A percentile compares a stretch with the other conserved stretches of the same genome.
These are phyloP conservation scores for Poecilia wingei DNA, from an alignment of 2,797 vertebrate genomes.

Conservation along the genomic window DNA sequence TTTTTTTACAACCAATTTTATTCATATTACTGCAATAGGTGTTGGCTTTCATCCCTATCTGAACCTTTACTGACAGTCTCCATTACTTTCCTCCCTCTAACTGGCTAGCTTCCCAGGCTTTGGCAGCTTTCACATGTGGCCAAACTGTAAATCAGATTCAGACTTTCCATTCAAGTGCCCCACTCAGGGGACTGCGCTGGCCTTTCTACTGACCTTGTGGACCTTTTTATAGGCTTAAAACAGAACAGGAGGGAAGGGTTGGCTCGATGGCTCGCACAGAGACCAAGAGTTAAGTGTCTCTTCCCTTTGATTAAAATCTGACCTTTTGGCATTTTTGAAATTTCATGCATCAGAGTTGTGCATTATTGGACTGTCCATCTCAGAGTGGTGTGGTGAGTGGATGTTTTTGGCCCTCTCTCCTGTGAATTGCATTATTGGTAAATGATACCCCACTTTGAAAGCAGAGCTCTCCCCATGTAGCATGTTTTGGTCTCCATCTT, in stretches of 20 bases:
- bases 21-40: conserved; percentile 13
- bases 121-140: conserved; percentile 75
- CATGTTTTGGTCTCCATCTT: conserved; percentile 58
- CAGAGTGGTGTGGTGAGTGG: conserved; percentile 7
- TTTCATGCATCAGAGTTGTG: conserved; percentile 48
- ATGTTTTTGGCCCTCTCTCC: conserved; percentile 26
- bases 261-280: conserved; percentile 58
- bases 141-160: conserved; percentile 79
- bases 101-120: conserved; percentile 67
- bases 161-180: conserved; percentile 77
- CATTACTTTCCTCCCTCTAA: conserved; percentile 44
- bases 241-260: conserved; percentile 61
- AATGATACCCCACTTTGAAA: conserved; percentile 38
- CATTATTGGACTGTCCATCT: conserved; percentile 12
- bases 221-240: conserved; percentile 75
- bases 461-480: conserved; percentile 33
- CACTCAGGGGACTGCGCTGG: conserved; percentile 67
- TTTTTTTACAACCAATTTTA: conserved; percentile 6
- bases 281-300: conserved; percentile 66
- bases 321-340: conserved; percentile 68
- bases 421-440: conserved; percentile 38
- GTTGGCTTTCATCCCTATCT: conserved; percentile 52
- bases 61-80: conserved; percentile 52
- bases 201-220: conserved; percentile 76
- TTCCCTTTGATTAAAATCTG: conserved; percentile 75